These are phyloP conservation scores for Theristus sp. DNA, from an alignment of 2,888 invertebrate genomes.

Conservation along the genomic window DNA sequence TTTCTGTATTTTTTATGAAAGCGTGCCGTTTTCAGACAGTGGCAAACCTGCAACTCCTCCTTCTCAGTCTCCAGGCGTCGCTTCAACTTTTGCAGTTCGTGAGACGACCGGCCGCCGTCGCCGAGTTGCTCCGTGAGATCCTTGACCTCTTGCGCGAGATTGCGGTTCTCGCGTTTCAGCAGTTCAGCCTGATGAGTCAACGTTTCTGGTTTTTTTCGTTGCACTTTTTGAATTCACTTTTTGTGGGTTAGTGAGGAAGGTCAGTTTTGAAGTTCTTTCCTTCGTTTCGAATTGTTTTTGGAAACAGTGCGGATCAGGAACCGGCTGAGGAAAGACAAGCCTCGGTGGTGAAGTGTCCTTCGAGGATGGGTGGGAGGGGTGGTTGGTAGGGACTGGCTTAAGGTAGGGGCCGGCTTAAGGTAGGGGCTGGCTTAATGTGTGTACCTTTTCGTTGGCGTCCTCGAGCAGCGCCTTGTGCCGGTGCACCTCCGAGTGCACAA, in stretches of 20 bases:
- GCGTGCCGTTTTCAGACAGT: no score
- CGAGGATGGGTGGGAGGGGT: no score
- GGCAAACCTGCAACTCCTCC: slow-evolving; percentile 67
- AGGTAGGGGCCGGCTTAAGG: no score
- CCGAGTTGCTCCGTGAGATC: slow-evolving; percentile 97
- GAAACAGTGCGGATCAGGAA: no score
- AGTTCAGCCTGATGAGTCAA: slow-evolving; percentile 49
- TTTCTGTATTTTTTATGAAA: no score
- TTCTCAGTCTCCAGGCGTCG: slow-evolving; percentile 98
- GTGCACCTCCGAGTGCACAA: slow-evolving; percentile 98
- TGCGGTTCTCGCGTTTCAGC: slow-evolving; percentile 97
- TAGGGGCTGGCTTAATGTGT: no score
- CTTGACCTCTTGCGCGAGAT: slow-evolving; percentile 94
- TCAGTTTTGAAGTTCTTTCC: background rate
- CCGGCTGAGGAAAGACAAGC: no score
- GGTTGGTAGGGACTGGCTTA: no score
- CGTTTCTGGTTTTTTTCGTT: no score
- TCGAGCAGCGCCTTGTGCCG: slow-evolving; percentile 56
- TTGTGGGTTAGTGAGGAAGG: background rate
- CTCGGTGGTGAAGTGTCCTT: no score
- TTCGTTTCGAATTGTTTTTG: no score
- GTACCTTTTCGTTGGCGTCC: slow-evolving; percentile 16
- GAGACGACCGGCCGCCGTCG: slow-evolving; percentile 93
- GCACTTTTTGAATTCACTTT: background rate
- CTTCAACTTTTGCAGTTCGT: slow-evolving; percentile 96